Evolutionary conservation across 2,113 vertebrate species (phyloP).

Genomic region (Bettongia penicillata): DNA sequence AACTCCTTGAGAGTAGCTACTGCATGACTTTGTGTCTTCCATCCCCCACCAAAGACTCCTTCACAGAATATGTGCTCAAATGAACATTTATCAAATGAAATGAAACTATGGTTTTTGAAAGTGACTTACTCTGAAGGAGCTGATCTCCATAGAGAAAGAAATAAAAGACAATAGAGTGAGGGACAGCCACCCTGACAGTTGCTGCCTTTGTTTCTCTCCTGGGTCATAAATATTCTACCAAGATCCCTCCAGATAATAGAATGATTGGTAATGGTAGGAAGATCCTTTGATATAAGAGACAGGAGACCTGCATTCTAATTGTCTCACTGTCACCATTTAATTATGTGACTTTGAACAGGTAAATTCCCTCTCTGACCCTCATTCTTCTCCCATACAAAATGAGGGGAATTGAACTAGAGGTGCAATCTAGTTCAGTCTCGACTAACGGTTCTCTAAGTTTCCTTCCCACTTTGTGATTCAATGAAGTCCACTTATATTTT

Average conservation of each 20-base stretch:
- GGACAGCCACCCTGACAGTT: not conserved
- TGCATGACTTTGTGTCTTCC: not conserved
- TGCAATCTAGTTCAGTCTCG: no score
- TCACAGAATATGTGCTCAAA: not conserved
- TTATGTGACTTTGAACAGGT: not conserved
- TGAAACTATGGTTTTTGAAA: not conserved
- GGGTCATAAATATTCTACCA: not conserved
- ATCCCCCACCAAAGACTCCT: not conserved
- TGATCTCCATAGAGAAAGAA: not conserved
- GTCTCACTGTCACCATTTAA: not conserved
- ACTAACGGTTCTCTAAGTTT: not conserved
- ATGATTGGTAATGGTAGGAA: not conserved
- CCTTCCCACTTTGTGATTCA: not conserved
- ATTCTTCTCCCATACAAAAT: not conserved
- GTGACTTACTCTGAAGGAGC: not conserved
- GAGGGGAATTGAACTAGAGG: not conserved
- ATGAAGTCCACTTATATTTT: not conserved
- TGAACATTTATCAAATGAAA: not conserved
- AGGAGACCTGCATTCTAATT: not conserved
- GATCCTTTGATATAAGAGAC: not conserved
- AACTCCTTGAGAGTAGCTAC: not conserved
- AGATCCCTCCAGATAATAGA: not conserved
- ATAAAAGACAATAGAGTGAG: not conserved
- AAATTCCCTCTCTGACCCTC: not conserved
- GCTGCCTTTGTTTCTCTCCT: not conserved